Evolutionary conservation across 2,113 vertebrate species (phyloP), one percentile per base, ranked within the genome.

Genomic region (Crotalus tigris): DNA sequence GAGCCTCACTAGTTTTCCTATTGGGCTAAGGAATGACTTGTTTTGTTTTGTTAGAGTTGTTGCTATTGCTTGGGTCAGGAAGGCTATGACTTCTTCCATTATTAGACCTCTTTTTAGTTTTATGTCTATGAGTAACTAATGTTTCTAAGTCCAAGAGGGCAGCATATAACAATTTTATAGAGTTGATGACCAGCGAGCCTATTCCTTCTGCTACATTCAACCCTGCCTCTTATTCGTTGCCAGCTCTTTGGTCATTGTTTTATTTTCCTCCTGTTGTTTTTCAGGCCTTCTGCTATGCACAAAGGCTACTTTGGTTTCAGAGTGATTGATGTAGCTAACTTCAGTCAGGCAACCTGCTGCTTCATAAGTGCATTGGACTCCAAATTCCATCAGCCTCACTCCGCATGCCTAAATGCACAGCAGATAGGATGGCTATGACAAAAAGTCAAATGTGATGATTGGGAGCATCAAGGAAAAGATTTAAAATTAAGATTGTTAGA

Each of bases 21-120:
- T 53, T 89, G 87, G 53, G 12, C 69, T 57, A 29, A 53, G 51
- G n/a, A 13, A 5, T 90, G 44, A 57, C n/a, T 53, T 90, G 88
- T 86, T 81, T 86, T 19, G 24, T 58, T 94, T 95, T 94, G 2
- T 89, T 81, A 92, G 94, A 85, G 53, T 87, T 91, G 59, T 88
- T 90, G 19, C 54, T 51, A 2, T 90, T 93, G 58, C 54, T 54
- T 23, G n/a, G 51, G 75, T 26, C 3, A 24, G n/a, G 57, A 29
- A 15, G 49, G 6, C 91, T 91, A 57, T 92, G 88, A 6, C 94
- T 94, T 85, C 51, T 95, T 94, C 92, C 91, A 88, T 92, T 94
- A 87, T 92, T 95, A 94, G n/a, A 57, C 33, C 39, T 88, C 26
- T 90, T 92, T 90, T 90, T 94, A 91, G 90, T 96, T n/a, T 94